Evolutionary conservation across 1,140 invertebrate species (phyloP).

Genomic region (Lasaia peninsularis): DNA sequence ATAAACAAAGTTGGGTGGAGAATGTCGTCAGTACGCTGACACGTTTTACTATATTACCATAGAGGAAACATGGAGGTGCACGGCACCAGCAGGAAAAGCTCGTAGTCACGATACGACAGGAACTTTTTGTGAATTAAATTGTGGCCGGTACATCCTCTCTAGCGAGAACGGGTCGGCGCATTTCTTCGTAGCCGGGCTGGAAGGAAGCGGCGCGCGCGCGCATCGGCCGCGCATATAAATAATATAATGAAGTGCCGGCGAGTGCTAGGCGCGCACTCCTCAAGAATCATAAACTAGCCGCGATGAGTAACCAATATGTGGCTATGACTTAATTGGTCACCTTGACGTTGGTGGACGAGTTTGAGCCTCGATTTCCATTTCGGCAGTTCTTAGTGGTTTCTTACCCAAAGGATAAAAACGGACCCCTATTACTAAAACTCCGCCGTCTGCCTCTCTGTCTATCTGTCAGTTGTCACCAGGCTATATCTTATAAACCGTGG

Average conservation of each 20-base stretch:
- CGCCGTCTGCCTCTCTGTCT: no score
- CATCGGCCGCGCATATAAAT: slow-evolving; percentile 66
- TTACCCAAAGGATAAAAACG: no score
- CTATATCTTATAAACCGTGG: no score
- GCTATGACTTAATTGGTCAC: not conserved
- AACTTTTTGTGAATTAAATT: slow-evolving; percentile 66
- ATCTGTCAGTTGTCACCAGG: no score
- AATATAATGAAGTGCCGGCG: slow-evolving; percentile 68
- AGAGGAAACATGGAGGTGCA: slow-evolving; percentile 52
- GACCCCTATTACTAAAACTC: no score
- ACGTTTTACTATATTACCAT: slow-evolving; percentile 55
- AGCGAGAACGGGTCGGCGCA: slow-evolving; percentile 49
- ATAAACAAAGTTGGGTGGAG: no score
- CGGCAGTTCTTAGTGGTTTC: no score
- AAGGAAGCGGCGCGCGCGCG: slow-evolving; percentile 59
- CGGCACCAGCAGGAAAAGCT: slow-evolving; percentile 54
- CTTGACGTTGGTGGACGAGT: no score
- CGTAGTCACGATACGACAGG: slow-evolving; percentile 42
- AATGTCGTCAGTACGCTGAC: slow-evolving; percentile 57
- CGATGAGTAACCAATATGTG: slow-evolving; percentile 35
- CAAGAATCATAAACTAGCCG: slow-evolving; percentile 54
- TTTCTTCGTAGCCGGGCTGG: slow-evolving; percentile 55
- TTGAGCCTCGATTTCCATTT: no score
- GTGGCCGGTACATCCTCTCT: slow-evolving; percentile 59
- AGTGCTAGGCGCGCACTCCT: slow-evolving; percentile 49